Evolutionary conservation across 1,140 invertebrate species (phyloP).

Genomic region (Caligus rogercresseyi): DNA sequence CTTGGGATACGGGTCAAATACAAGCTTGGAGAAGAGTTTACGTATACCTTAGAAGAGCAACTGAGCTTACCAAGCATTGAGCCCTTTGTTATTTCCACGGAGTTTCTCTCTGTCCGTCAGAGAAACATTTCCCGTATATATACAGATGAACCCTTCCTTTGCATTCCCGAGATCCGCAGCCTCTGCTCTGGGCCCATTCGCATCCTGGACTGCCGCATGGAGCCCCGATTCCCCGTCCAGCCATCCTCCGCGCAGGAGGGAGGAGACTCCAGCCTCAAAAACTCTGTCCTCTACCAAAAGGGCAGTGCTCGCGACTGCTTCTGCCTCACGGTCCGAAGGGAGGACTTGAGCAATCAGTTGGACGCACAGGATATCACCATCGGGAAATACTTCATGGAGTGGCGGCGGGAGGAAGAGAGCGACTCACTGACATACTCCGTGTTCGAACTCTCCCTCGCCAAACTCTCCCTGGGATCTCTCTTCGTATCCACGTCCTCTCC

Average conservation of each 20-base stretch:
- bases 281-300: not conserved
- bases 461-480: not conserved
- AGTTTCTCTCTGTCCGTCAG: not conserved
- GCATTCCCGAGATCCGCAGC: not conserved
- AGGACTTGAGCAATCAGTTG: not conserved
- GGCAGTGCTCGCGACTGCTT: not conserved
- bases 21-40: not conserved
- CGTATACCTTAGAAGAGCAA: not conserved
- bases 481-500: not conserved
- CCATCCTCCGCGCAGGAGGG: not conserved
- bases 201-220: slow-evolving; percentile 6
- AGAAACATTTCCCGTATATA: not conserved
- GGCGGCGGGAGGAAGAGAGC: not conserved
- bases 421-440: not conserved
- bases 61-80: not conserved
- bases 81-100: not conserved
- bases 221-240: slow-evolving; percentile 6
- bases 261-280: not conserved
- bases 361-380: slow-evolving; percentile 6
- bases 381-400: slow-evolving; percentile 7
- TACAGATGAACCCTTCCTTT: slow-evolving; percentile 12
- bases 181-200: not conserved
- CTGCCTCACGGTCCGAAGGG: not conserved
- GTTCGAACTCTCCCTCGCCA: not conserved
- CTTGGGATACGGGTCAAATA: not conserved